Conservation (phyloP, 1,140 invertebrate genomes). For the Drosophila pseudoobscura region DNA sequence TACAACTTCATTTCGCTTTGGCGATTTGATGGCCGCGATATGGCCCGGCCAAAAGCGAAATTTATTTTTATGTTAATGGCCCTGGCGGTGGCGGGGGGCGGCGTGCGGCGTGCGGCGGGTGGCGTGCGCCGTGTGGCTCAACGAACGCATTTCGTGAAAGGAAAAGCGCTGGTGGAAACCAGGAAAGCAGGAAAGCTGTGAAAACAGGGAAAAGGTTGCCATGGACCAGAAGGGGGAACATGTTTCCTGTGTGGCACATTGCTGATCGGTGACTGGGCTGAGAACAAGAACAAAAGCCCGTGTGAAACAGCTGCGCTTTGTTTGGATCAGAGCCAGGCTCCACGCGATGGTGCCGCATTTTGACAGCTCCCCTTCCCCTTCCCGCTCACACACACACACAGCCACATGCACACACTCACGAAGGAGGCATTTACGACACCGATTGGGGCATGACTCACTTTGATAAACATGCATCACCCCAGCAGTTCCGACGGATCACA, state of each 20-base stretch:
- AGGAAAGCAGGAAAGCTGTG: conserved; percentile 6
- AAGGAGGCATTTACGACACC: conserved; percentile 32
- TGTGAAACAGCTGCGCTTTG: conserved; percentile 51
- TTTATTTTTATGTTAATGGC: conserved; percentile 79
- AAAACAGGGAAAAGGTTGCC: conserved; percentile 41
- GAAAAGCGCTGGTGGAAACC: conserved; percentile 49
- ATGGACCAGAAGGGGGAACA: conserved; percentile 5
- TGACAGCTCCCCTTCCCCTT: conserved; percentile 26
- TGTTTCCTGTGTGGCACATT: conserved; percentile 69
- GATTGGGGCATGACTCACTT: conserved; percentile 29
- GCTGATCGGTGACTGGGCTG: conserved; percentile 40
- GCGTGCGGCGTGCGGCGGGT: too few relatives aligned
- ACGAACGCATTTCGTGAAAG: conserved; percentile 75
- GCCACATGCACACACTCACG: background rate
- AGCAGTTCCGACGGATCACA: conserved; percentile 10
- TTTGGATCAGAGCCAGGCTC: conserved; percentile 42
- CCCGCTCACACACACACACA: background rate
- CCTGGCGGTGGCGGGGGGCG: conserved; percentile 25
- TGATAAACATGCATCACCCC: conserved; percentile 37
- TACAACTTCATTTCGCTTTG: conserved; percentile 73
- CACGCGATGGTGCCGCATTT: conserved; percentile 15
- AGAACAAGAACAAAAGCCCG: conserved; percentile 37
- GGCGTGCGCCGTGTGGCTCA: conserved; percentile 1
- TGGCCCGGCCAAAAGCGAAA: conserved; percentile 66
- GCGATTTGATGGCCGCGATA: conserved; percentile 74